These are phyloP conservation scores for Luehdorfia chinensis DNA, from an alignment of 1,140 invertebrate species.

Conservation along the genomic window DNA sequence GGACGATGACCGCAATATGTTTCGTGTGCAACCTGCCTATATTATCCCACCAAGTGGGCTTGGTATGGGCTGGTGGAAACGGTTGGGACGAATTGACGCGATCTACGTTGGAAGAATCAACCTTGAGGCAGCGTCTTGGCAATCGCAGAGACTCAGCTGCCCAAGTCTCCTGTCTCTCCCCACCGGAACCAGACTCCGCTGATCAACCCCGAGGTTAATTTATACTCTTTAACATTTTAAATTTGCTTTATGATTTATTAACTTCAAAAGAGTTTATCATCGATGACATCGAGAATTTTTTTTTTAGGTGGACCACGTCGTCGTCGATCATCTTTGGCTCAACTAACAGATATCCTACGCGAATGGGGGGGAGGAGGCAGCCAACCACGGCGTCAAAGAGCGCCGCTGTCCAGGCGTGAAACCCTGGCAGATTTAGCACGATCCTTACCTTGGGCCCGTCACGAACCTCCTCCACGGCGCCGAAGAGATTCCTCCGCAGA, in stretches of 20 bases:
- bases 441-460: conserved; percentile 85
- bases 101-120: conserved; percentile 90
- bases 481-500: conserved; percentile 89
- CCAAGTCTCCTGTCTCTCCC: conserved; percentile 90
- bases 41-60: conserved; percentile 93
- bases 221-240: no score
- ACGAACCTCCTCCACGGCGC: conserved; percentile 79
- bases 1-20: conserved; percentile 95
- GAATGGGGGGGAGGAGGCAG: conserved; percentile 88
- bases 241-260: no score
- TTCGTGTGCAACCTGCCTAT: conserved; percentile 97
- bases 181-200: conserved; percentile 85
- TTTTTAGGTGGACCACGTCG: conserved; percentile 79
- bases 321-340: conserved; percentile 89
- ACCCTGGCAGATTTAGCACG: conserved; percentile 89
- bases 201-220: conserved; percentile 65
- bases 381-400: conserved; percentile 79
- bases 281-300: no score
- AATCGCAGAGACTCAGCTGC: conserved; percentile 91
- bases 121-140: conserved; percentile 86
- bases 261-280: no score
- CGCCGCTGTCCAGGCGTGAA: conserved; percentile 87
- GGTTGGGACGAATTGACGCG: conserved; percentile 94
- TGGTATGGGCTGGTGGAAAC: conserved; percentile 95
- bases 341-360: conserved; percentile 90